Evolutionary conservation across 2,113 vertebrate genomes (phyloP), one percentile per base, ranked within the genome.

Genomic region (Otocyon megalotis): DNA sequence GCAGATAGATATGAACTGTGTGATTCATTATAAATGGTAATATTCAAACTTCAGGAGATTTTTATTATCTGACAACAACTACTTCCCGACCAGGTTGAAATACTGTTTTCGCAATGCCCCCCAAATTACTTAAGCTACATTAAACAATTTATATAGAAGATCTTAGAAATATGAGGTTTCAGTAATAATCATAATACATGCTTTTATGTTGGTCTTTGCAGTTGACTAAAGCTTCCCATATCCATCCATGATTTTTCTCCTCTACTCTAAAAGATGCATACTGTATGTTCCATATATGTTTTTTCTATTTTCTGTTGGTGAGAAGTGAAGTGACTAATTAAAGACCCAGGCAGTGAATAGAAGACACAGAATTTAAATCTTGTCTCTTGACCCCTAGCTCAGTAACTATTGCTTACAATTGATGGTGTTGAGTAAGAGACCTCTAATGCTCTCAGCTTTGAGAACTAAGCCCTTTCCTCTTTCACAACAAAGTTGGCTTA

Each of bases 21-120:
- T 56, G 24, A 77, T 74, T 91, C 28, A 91, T 54, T 82, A 10
- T 26, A 74, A 83, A 74, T 91, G 54, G 15, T 89, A 81, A 81
- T 92, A 69, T 86, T 85, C 60, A 54, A 77, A 81, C 4, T 81
- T 85, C 14, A 74, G 76, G 11, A 58, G 43, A 96, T 62, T 81
- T 90, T 94, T 88, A 16, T 97, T 97, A 97, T 97, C 90, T 97
- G 88, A 94, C 94, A 97, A 94, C 93, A 97, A 77, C 88, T 86
- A 96, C 74, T 90, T 86, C 0, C 3, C 96, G 90, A 90, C 93
- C 74, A 98, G 96, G 93, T 98, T 98, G 97, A 98, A 97, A 93
- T 83, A 0, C 0, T 69, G 83, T 96, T 98, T 98, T 94, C 24
- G 86, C 43, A n/a, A 53, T 22, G 54, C 37, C 84, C 88, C 67